Percentiles rank a stretch among this genome's conserved stretches.
phyloP scores from a whole-genome alignment of 2,797 vertebrate species.

The Chrysocyon brachyurus region DNA sequence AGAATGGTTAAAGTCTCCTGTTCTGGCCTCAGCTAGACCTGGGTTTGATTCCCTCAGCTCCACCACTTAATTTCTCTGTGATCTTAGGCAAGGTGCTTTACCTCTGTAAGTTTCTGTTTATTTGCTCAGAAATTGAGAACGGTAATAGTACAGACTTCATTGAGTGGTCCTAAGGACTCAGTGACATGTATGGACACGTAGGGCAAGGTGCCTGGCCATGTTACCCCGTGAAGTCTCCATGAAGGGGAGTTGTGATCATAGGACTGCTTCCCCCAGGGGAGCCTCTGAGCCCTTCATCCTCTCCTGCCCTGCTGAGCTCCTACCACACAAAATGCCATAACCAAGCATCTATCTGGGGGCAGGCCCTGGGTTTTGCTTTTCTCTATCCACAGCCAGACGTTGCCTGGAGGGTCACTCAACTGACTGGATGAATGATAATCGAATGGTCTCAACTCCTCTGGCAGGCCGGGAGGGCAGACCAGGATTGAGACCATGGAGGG shows the following conservation, averaged over 20 bases:
- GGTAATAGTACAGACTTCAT: background rate
- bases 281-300: background rate
- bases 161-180: background rate
- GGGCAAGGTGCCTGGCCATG: background rate
- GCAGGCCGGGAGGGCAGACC: background rate
- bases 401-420: background rate
- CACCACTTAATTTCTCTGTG: background rate
- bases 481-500: background rate
- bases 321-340: background rate
- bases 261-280: background rate
- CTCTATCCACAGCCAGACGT: background rate
- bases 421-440: background rate
- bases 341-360: background rate
- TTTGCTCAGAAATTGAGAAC: conserved; percentile 48
- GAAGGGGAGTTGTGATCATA: background rate
- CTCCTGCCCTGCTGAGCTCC: background rate
- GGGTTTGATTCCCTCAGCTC: conserved; percentile 51
- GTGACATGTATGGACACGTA: background rate
- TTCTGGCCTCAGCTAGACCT: conserved; percentile 17
- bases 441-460: background rate
- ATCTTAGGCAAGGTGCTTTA: conserved; percentile 2
- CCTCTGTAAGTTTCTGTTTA: conserved; percentile 56
- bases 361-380: background rate
- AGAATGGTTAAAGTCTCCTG: conserved; percentile 20
- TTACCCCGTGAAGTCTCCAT: background rate